Evolutionary conservation across 2,113 vertebrate species (phyloP), one percentile per base, ranked within the genome.

Genomic region (Melanocharis versteri): DNA sequence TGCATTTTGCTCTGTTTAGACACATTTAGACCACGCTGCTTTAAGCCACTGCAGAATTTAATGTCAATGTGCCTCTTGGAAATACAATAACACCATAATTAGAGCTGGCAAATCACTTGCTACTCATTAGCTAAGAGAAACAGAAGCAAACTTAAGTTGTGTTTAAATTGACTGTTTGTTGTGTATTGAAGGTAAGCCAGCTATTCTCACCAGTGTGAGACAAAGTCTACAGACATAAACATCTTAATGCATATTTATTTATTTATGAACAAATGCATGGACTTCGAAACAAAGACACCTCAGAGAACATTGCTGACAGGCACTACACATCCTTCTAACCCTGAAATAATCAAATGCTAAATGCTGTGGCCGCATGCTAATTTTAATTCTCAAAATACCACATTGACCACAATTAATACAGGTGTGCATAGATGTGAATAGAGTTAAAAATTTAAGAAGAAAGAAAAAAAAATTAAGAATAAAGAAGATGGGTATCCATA

Each of bases 111-210:
- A 94, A 93, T 88, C 60, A 77, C 82, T 96, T 78, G 80, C 65
- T 89, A 71, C 33, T 85, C 78, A 73, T 94, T 90, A 96, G 50
- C 78, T 61, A 70, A 69, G 15, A 90, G 66, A 90, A 93, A 93
- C 66, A 90, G 91, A 93, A 90, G 33, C 16, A 65, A 93, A 93
- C 76, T 23, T 44, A 50, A 87, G 68, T 47, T 83, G 47, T 78
- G 47, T 83, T 89, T 71, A 68, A 90, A 89, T 50, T 66, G 58
- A 51, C 40, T 88, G 28, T 50, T 81, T 81, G 17, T 60, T 77
- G 21, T n/a, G 20, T 48, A 37, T 60, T 93, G 93, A 94, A 94
- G 89, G 65, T 90, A 81, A 93, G 88, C 72, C 92, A 96, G 91
- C 45, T 76, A 16, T 61, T 93, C 54, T 89, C 22, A 35, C 35